Conservation (phyloP, 2,113 vertebrate species). For the Pelvicachromis taeniatus region DNA sequence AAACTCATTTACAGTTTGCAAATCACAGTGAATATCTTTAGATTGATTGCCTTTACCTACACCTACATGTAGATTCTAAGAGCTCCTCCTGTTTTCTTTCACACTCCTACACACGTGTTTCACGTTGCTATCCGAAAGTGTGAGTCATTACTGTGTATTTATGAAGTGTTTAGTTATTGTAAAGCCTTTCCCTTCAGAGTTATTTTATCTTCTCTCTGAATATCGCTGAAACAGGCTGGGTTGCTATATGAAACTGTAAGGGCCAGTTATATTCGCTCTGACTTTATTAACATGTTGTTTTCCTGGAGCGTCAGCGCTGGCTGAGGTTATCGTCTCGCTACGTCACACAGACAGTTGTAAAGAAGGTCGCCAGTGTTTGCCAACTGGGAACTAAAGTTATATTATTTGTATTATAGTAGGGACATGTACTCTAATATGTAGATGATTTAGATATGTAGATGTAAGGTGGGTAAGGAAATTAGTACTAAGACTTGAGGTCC, state of each 20-base stretch:
- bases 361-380: background rate
- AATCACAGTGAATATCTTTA: background rate
- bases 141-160: conserved; percentile 37
- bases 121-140: background rate
- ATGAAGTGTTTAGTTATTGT: background rate
- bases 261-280: conserved; percentile 12
- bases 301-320: background rate
- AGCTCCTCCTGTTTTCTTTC: conserved; percentile 19
- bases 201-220: background rate
- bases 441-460: background rate
- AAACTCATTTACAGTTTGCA: background rate
- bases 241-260: background rate
- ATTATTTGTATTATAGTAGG: background rate
- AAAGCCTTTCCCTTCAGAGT: background rate
- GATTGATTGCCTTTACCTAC: background rate
- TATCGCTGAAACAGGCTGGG: background rate
- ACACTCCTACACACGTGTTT: conserved; percentile 34
- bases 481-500: background rate
- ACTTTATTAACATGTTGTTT: conserved; percentile 23
- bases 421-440: background rate
- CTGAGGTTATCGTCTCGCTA: background rate
- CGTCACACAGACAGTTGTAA: conserved; percentile 36
- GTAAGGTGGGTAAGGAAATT: background rate
- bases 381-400: conserved; percentile 10
- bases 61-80: conserved; percentile 7